A percentile compares a stretch with the other conserved stretches of the same genome.
Conservation (phyloP, 2,797 vertebrate genomes). For the Kryptolebias ocellatus region DNA sequence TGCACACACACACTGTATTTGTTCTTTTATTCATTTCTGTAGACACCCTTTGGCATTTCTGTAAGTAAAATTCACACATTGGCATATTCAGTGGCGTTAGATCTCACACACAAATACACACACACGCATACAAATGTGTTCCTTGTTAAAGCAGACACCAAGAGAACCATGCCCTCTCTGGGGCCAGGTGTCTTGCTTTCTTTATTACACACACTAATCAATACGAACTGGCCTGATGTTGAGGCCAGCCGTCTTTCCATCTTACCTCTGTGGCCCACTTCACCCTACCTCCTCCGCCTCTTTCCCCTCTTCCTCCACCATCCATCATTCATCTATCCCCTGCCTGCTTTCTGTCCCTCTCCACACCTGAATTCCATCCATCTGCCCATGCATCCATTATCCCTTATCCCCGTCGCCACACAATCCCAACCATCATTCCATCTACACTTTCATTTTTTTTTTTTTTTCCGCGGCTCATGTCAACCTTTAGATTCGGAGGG, state of each 20-base stretch:
- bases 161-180: constrained; percentile 72
- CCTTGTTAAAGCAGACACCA: constrained; percentile 73
- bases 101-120: constrained; percentile 45
- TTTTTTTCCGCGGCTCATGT: constrained; percentile 35
- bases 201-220: constrained; percentile 79
- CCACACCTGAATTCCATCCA: constrained; percentile 22
- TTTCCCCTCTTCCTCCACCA: background rate
- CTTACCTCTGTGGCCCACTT: constrained; percentile 30
- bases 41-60: constrained; percentile 80
- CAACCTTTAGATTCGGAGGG: constrained; percentile 49
- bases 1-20: constrained; percentile 47
- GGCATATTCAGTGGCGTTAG: constrained; percentile 74
- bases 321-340: constrained; percentile 32
- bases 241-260: constrained; percentile 53
- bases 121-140: constrained; percentile 14
- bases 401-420: constrained; percentile 12
- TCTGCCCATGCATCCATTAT: constrained; percentile 20
- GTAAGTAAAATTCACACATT: constrained; percentile 77
- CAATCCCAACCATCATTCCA: constrained; percentile 12
- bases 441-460: constrained; percentile 12
- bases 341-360: constrained; percentile 13
- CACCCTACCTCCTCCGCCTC: constrained; percentile 6
- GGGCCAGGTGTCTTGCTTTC: constrained; percentile 70
- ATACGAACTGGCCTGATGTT: constrained; percentile 64
- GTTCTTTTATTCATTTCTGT: constrained; percentile 80